phyloP scores from a whole-genome alignment of 2,113 vertebrate species.

The Casuarius casuarius region DNA sequence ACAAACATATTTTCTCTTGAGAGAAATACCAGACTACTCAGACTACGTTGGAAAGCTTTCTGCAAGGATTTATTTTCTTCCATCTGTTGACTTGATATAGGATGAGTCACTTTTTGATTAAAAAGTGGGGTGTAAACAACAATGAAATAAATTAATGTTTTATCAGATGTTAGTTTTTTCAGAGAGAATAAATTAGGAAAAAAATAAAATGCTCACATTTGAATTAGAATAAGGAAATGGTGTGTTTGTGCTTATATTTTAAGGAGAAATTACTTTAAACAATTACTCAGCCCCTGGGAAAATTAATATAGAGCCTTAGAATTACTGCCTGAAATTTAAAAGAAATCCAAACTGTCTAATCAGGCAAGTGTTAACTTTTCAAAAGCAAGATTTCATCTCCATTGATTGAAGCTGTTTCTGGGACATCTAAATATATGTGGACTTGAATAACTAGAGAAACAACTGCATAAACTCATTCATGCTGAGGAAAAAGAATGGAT shows the following conservation, averaged over 20 bases:
- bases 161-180: slow-evolving; percentile 30
- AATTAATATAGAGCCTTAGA: neutral
- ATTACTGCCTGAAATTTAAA: neutral
- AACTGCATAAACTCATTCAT: neutral
- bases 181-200: slow-evolving; percentile 15
- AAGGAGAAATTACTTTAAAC: slow-evolving; percentile 35
- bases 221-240: slow-evolving; percentile 24
- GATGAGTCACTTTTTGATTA: slow-evolving; percentile 5
- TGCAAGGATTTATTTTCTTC: neutral
- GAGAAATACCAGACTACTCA: neutral
- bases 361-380: neutral
- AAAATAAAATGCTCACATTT: slow-evolving; percentile 15
- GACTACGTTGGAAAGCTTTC: neutral
- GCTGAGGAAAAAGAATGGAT: neutral
- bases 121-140: neutral
- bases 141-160: slow-evolving; percentile 17
- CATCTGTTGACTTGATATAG: slow-evolving; percentile 1
- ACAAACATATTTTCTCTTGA: neutral
- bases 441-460: neutral
- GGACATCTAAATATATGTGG: neutral
- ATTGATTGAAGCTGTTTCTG: neutral
- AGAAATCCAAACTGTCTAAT: neutral
- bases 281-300: neutral
- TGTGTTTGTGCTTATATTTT: slow-evolving; percentile 1
- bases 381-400: neutral